Base-by-base conservation (phyloP, 2,113 vertebrate genomes). In the Macrotis lagotis region DNA sequence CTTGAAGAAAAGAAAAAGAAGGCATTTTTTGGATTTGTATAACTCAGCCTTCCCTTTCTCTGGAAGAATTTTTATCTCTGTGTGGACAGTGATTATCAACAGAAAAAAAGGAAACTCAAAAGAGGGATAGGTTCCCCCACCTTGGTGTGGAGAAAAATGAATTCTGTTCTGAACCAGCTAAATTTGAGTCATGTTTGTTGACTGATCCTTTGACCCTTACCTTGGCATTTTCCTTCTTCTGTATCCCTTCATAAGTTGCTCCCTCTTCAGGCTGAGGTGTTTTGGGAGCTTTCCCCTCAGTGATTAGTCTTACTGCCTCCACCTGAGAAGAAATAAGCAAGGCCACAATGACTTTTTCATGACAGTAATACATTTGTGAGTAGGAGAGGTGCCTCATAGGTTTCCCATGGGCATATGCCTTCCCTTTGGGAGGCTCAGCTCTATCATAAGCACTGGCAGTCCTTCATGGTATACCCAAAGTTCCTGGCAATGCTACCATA, bases 231-330 rank as follows among this genome's bases (percentile, higher is more conserved):
- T 99, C 99, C 91, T 99, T 99, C 96, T 99, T 99, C 97, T 99
- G 99, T 96, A 99, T 99, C 59, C 99, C 98, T 96, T 99, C 99
- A 0, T 99, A 99, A 0, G 99, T 99, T 90, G 99, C 99, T 5
- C 99, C 99, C 90, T 99, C 98, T 90, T 98, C 93, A 3, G 99
- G 98, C 96, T 99, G 99, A 1, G 92, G 97, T 94, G 99, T 96
- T 95, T 94, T 98, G 1, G 98, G 98, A 8, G 99, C 99, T 53
- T 95, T 99, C 19, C 99, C 99, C 3, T 98, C 93, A 0, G 98
- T 97, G 0, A 99, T 99, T 95, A 99, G 96, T 47, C 94, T 97
- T 95, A 99, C 99, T 1, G 99, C 99, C 25, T 99, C 99, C 59
- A 99, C 99, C 99, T 99, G 95, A 2, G 50, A 91, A 93, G 44